These are phyloP conservation scores for Sebastolobus altivelis DNA, from an alignment of 2,797 vertebrate genomes.

Conservation along the genomic window DNA sequence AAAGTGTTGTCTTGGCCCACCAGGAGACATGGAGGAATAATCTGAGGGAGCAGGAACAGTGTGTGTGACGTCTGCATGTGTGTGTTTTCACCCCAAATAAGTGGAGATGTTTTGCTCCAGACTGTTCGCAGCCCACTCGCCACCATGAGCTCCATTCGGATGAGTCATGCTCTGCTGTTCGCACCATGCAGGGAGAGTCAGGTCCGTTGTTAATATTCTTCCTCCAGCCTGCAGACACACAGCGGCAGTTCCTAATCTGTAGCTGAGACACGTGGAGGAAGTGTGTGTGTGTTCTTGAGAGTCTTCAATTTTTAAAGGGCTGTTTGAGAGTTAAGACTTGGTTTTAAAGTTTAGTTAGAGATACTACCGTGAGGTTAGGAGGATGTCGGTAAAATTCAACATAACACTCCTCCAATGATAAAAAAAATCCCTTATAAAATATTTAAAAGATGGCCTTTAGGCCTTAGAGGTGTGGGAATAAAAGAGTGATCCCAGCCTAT, in stretches of 20 bases:
- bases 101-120: constrained; percentile 2
- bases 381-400: background rate
- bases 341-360: background rate
- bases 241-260: constrained; percentile 10
- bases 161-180: constrained; percentile 37
- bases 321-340: background rate
- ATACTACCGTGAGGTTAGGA: background rate
- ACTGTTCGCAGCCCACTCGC: constrained; percentile 1
- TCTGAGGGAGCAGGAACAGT: background rate
- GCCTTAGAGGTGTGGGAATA: background rate
- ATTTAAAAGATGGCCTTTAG: background rate
- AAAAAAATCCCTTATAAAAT: background rate
- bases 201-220: constrained; percentile 16
- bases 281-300: background rate
- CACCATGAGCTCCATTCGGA: background rate
- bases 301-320: background rate
- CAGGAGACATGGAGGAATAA: background rate
- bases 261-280: background rate
- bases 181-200: constrained; percentile 13
- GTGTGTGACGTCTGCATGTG: background rate
- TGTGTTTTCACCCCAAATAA: background rate
- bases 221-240: constrained; percentile 9
- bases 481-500: background rate
- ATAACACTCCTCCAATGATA: background rate
- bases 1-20: background rate